Conservation (phyloP, 2,888 invertebrate species). For the Blera fallax region DNA sequence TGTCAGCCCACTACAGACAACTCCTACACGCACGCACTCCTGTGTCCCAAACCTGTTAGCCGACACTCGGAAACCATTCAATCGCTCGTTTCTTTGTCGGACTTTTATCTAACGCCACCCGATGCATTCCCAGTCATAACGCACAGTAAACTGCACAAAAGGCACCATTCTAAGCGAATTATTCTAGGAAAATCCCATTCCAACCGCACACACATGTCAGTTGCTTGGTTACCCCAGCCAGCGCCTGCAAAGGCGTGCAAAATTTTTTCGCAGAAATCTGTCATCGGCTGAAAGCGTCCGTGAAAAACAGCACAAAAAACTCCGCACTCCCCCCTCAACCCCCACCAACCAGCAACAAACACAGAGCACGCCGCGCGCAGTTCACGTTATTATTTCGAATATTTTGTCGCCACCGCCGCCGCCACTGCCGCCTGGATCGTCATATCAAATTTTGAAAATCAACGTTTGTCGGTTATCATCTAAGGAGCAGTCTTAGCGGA, state of each 20-base stretch:
- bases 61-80: not conserved
- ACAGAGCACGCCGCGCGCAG: conserved; percentile 9
- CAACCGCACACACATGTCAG: conserved; percentile 43
- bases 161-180: conserved; percentile 56
- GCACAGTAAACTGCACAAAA: conserved; percentile 47
- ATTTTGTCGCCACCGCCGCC: conserved; percentile 66
- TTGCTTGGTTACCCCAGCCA: not conserved
- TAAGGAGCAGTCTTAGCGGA: conserved; percentile 52
- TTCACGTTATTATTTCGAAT: conserved; percentile 55
- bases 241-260: conserved; percentile 40
- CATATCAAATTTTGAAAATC: conserved; percentile 71
- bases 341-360: not conserved
- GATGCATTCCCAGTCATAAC: conserved; percentile 13
- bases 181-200: conserved; percentile 63
- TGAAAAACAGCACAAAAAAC: conserved; percentile 40
- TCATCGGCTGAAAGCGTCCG: conserved; percentile 71
- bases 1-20: too few species aligned
- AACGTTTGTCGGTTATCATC: conserved; percentile 72
- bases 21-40: not conserved
- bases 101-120: conserved; percentile 33
- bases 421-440: conserved; percentile 38
- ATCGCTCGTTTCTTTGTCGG: conserved; percentile 25
- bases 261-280: conserved; percentile 71
- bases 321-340: not conserved
- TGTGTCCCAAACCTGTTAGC: not conserved